Percentiles rank a stretch among this genome's conserved stretches.
Evolutionary conservation across 2,113 vertebrate species (phyloP).

Genomic region (Tupaia tana): DNA sequence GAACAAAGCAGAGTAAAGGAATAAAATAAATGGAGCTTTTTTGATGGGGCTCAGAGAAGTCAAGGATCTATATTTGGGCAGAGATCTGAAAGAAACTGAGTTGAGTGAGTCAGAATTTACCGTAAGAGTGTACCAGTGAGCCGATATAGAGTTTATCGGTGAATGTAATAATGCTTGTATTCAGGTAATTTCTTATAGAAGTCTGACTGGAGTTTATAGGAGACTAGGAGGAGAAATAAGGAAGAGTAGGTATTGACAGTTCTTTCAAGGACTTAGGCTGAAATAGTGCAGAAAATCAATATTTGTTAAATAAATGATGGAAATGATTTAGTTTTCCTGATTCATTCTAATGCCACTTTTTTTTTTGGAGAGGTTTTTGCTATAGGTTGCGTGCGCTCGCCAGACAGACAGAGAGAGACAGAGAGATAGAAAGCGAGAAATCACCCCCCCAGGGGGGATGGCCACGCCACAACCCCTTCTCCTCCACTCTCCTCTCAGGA

Average conservation of each 20-base stretch:
- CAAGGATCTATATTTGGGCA: background rate
- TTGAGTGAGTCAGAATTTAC: background rate
- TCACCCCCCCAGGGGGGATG: no score
- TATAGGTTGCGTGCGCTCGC: no score
- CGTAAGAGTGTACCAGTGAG: background rate
- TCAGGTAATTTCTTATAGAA: background rate
- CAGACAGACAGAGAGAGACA: no score
- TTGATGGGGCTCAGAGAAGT: background rate
- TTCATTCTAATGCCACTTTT: conserved; percentile 25
- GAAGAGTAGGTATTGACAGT: background rate
- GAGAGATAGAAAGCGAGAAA: no score
- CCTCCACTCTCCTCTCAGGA: no score
- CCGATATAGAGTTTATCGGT: background rate
- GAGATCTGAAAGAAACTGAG: background rate
- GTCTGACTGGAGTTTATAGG: background rate
- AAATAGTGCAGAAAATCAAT: conserved; percentile 11
- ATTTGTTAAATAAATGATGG: conserved; percentile 39
- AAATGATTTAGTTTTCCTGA: background rate
- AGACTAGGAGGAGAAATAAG: background rate
- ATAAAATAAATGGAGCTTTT: background rate
- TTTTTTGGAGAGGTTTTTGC: no score
- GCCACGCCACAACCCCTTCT: no score
- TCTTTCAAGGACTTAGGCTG: conserved; percentile 7
- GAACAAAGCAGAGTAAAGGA: background rate
- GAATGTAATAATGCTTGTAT: background rate